Conservation (phyloP, 2,888 invertebrate genomes). For the Epirrita christyi region DNA sequence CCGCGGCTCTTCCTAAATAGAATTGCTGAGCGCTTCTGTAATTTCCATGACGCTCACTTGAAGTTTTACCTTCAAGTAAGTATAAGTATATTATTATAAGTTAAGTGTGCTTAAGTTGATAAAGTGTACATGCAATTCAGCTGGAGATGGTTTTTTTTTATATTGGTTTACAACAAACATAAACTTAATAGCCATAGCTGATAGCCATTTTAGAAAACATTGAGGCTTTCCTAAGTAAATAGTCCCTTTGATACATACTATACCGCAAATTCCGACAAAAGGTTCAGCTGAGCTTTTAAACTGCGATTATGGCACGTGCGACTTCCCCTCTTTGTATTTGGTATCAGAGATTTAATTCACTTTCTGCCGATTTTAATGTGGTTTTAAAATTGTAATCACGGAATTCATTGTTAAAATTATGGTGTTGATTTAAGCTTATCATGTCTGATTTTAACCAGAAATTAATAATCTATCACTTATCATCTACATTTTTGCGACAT, state of each 20-base stretch:
- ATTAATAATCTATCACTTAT: too few relatives aligned
- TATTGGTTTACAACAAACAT: neutral
- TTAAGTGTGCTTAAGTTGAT: too few relatives aligned
- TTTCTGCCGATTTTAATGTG: neutral
- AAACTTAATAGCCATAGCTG: too few relatives aligned
- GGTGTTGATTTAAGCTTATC: too few relatives aligned
- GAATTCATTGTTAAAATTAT: too few relatives aligned
- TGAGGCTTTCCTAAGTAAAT: neutral
- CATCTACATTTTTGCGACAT: too few relatives aligned
- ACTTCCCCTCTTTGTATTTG: neutral
- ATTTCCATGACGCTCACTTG: constrained; percentile 11
- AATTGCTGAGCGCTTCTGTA: constrained; percentile 15
- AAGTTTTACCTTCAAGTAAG: too few relatives aligned
- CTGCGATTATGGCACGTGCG: constrained; percentile 15
- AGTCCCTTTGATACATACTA: neutral
- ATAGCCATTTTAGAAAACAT: too few relatives aligned
- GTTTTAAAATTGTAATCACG: neutral
- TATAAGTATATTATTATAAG: too few relatives aligned
- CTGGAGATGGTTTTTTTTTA: neutral
- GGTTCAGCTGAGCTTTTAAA: constrained; percentile 12
- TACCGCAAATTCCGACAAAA: constrained; percentile 16
- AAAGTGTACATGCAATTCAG: too few relatives aligned
- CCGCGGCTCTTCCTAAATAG: constrained; percentile 12
- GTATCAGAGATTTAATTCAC: neutral
- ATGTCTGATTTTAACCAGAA: too few relatives aligned